Conservation (phyloP, 2,888 invertebrate species). For the Eucera pruinosa region DNA sequence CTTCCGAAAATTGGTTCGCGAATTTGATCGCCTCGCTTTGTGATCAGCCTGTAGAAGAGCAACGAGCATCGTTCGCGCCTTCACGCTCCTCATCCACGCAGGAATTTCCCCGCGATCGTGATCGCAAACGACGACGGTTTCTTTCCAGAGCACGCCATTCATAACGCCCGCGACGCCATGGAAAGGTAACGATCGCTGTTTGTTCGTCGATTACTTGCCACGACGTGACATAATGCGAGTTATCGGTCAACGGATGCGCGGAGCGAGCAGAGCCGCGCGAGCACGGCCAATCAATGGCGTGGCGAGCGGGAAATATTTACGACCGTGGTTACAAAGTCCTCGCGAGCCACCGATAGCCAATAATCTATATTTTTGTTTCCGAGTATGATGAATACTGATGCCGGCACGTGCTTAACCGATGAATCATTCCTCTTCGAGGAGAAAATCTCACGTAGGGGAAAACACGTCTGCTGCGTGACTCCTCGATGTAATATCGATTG, state of each 20-base stretch:
- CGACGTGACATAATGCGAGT: conserved; percentile 59
- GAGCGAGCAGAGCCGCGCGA: conserved; percentile 13
- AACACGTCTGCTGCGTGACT: conserved; percentile 5
- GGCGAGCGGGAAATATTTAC: conserved; percentile 61
- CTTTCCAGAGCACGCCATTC: conserved; percentile 34
- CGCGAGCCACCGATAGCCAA: conserved; percentile 54
- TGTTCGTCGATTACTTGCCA: conserved; percentile 51
- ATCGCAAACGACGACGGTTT: neutral
- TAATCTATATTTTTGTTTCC: conserved; percentile 56
- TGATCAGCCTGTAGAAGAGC: neutral
- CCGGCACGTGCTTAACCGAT: conserved; percentile 44
- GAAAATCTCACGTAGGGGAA: conserved; percentile 35
- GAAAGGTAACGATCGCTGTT: conserved; percentile 52
- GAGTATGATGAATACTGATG: conserved; percentile 43
- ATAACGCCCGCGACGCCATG: conserved; percentile 22
- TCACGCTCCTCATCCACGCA: no score
- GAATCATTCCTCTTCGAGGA: conserved; percentile 46
- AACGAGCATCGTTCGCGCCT: no score
- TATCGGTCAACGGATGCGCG: conserved; percentile 53
- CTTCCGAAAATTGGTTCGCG: neutral
- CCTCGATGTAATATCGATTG: neutral
- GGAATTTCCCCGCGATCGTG: conserved; percentile 11
- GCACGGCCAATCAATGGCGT: conserved; percentile 47
- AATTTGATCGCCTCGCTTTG: neutral
- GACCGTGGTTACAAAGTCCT: conserved; percentile 67